A percentile compares a stretch with the other conserved stretches of the same genome.
These are phyloP conservation scores for Drosophila crucigera DNA, from an alignment of 2,888 invertebrate species.

Conservation along the genomic window DNA sequence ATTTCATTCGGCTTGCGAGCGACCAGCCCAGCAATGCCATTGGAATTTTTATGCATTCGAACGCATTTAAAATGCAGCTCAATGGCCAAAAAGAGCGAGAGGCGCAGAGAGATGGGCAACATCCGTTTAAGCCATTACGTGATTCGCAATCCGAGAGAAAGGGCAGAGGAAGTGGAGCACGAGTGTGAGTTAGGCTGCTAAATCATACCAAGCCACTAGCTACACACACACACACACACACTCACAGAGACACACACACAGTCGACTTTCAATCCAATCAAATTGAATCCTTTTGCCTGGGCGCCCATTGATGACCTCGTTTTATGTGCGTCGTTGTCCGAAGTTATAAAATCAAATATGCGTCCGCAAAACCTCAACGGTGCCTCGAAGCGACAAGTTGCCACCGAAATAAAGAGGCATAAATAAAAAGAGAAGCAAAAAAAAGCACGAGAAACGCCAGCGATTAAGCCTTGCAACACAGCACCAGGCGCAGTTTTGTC, in stretches of 20 bases:
- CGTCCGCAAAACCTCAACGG: slow-evolving; percentile 54
- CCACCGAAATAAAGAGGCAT: slow-evolving; percentile 9
- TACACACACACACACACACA: slow-evolving; percentile 4
- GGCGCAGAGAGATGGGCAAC: slow-evolving; percentile 27
- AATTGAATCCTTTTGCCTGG: slow-evolving; percentile 74
- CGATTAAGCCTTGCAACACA: slow-evolving; percentile 60
- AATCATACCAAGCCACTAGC: slow-evolving; percentile 66
- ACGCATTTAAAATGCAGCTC: slow-evolving; percentile 81
- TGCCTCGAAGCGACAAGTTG: slow-evolving; percentile 62
- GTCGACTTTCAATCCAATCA: slow-evolving; percentile 76
- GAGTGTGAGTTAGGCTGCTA: slow-evolving; percentile 25
- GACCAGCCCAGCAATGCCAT: slow-evolving; percentile 37
- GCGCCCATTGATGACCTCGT: slow-evolving; percentile 69
- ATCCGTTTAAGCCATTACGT: slow-evolving; percentile 73
- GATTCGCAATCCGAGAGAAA: slow-evolving; percentile 55
- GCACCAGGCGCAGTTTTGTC: slow-evolving; percentile 27
- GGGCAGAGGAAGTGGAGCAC: background rate
- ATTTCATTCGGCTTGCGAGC: slow-evolving; percentile 58
- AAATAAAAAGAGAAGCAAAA: background rate
- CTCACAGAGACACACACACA: slow-evolving; percentile 7
- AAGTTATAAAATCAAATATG: slow-evolving; percentile 79
- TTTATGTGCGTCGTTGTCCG: slow-evolving; percentile 73
- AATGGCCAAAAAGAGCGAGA: slow-evolving; percentile 53
- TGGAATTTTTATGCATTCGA: slow-evolving; percentile 62
- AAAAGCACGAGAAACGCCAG: background rate